Evolutionary conservation across 1,140 invertebrate species (phyloP).

Genomic region (Euschistus heros): DNA sequence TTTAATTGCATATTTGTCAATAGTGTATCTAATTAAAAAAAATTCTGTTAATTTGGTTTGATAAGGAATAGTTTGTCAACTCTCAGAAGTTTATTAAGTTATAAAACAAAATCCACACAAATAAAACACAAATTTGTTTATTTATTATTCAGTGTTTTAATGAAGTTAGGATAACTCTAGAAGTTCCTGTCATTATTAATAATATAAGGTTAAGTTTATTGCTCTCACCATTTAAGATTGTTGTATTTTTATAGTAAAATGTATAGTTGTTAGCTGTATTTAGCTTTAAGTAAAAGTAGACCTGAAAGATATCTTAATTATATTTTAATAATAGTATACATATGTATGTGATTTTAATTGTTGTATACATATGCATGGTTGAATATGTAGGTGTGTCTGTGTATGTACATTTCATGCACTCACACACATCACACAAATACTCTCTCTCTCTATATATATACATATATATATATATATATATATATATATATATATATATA

Average conservation of each 20-base stretch:
- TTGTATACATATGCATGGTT: neutral
- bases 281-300: neutral
- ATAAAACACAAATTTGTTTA: neutral
- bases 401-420: neutral
- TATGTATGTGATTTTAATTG: neutral
- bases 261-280: neutral
- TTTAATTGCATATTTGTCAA: neutral
- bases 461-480: neutral
- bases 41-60: neutral
- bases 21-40: neutral
- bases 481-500: too few relatives aligned
- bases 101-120: neutral
- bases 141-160: too few relatives aligned
- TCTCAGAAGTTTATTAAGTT: neutral
- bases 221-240: neutral
- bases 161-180: constrained; percentile 1
- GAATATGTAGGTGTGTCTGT: neutral
- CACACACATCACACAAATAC: neutral
- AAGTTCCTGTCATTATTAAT: neutral
- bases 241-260: constrained; percentile 2
- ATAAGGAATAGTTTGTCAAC: neutral
- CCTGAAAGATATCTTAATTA: neutral
- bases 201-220: neutral
- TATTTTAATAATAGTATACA: neutral
- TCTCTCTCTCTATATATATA: neutral